Percentiles rank a stretch among this genome's conserved stretches.
These are phyloP conservation scores for Pogonomyrmex barbatus DNA, from an alignment of 1,140 invertebrate genomes.

Conservation along the genomic window DNA sequence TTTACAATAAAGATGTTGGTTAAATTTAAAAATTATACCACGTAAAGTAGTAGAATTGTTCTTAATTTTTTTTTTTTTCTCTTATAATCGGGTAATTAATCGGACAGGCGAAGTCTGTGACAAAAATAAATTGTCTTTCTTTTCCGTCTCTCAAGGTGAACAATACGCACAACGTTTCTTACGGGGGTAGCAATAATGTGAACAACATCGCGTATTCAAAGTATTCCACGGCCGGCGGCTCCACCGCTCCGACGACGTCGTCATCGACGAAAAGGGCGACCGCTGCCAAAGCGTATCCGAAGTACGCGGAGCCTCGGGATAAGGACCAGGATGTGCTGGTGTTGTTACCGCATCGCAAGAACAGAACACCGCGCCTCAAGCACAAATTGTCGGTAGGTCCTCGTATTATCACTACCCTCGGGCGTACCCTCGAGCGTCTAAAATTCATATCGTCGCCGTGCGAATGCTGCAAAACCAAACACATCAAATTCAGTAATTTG, in stretches of 20 bases:
- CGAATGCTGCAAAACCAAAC: background rate
- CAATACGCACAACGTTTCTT: conserved; percentile 90
- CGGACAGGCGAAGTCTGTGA: background rate
- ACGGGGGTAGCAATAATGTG: conserved; percentile 87
- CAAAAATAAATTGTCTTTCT: conserved; percentile 22
- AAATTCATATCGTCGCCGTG: background rate
- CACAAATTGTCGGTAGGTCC: conserved; percentile 82
- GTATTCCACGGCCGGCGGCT: conserved; percentile 83
- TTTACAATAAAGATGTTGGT: too few species aligned
- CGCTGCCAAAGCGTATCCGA: conserved; percentile 66
- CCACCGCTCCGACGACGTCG: conserved; percentile 64
- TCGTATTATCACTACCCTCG: background rate
- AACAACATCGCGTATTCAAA: conserved; percentile 88
- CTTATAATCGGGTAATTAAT: background rate
- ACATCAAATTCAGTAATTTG: background rate
- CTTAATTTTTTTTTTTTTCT: background rate
- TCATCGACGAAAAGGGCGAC: conserved; percentile 53
- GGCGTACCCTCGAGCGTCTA: background rate
- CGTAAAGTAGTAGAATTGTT: background rate
- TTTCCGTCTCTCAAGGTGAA: conserved; percentile 85
- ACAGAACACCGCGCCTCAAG: conserved; percentile 78
- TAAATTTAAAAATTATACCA: background rate
- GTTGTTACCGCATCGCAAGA: conserved; percentile 80
- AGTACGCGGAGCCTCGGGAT: conserved; percentile 52
- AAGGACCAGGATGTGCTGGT: conserved; percentile 83